These are phyloP conservation scores for silkworm (Bombyx mori) DNA, from an alignment of 1,140 invertebrate species.

Conservation along the genomic window ASM3026992v2 NC_085133.1:2337501-2338000, in stretches of 20 bases:
- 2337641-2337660: slow-evolving; percentile 57
- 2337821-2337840: slow-evolving; percentile 62
- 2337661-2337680: slow-evolving; percentile 42
- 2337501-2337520: too few species aligned
- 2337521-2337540: too few species aligned
- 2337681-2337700: slow-evolving; percentile 54
- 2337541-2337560: too few species aligned
- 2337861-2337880: slow-evolving; percentile 52
- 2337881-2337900: slow-evolving; percentile 43
- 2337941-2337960: slow-evolving; percentile 40
- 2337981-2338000: slow-evolving; percentile 10
- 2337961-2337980: slow-evolving; percentile 17
- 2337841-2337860: slow-evolving; percentile 66
- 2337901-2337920: slow-evolving; percentile 66
- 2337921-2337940: slow-evolving; percentile 63
- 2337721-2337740: slow-evolving; percentile 22
- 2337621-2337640: slow-evolving; percentile 57
- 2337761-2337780: slow-evolving; percentile 41
- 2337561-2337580: too few species aligned
- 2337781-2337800: slow-evolving; percentile 60
- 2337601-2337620: slow-evolving; percentile 51
- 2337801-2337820: slow-evolving; percentile 44
- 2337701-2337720: slow-evolving; percentile 50
- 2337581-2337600: slow-evolving; percentile 12
- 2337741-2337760: neutral